Base-by-base conservation (phyloP, 2,888 invertebrate genomes). In the Yponomeuta evonymella region DNA sequence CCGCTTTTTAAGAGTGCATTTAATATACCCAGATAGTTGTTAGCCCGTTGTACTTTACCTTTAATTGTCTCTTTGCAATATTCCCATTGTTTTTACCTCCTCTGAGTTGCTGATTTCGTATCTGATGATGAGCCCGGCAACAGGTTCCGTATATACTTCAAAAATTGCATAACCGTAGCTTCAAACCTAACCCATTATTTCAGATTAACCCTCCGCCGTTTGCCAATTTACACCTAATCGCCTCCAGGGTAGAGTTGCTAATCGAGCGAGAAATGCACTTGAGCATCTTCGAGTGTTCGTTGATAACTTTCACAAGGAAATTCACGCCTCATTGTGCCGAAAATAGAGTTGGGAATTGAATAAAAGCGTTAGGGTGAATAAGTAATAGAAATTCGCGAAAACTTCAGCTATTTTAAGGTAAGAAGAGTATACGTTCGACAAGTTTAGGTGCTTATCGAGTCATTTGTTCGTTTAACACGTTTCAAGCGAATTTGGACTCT, bases 381-480 rank as follows among this genome's bases (percentile, higher is more conserved):
- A 69, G 70, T 72, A 69, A 71, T 72, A 70, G 72, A 72, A 69
- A 72, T 72, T 70, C 75, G 76, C 72, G 72, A 72, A 78, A 88
- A 89, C 84, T 88, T 87, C 80, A 81, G 80, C 87, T 86, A 86
- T 89, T 89, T 87, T 83, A 86, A 85, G 87, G 88, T 84, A 85
- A 83, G 86, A 85, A 87, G 85, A 83, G 87, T 87, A 88, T 89
- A 89, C 89, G 88, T 88, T 88, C 85, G 86, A 88, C 87, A 88
- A 88, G 84, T 87, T 85, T 84, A 82, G 87, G 81, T 79, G 83
- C 83, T 86, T 84, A 84, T 83, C 82, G 79, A 84, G 84, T 84
- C 84, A 87, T 87, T 84, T 84, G 75, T 77, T 75, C 76, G 77
- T 81, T 83, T 77, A 78, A 74, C 71, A 29, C 70, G 71, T 68